Base-by-base conservation (phyloP, 1,140 invertebrate genomes). In the Diachasma alloeum region DNA sequence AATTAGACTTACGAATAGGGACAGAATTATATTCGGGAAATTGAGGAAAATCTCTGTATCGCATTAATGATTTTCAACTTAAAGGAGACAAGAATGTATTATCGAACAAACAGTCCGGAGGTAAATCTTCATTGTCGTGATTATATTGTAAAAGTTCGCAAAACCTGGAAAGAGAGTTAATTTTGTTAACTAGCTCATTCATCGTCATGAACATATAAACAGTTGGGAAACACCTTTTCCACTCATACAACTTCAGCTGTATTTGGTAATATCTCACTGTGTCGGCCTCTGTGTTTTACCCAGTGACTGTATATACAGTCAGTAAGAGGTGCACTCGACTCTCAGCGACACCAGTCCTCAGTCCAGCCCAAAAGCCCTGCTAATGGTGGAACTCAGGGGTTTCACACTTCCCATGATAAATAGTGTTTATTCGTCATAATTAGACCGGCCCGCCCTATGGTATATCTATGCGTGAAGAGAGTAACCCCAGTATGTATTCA, bases 401-500 rank as follows among this genome's bases (percentile, higher is more conserved):
- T 74, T 71, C 74, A 66, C 56, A 26, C 74, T 70, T 77, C 76
- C 39, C 67, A 59, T 80, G 78, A 77, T 77, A 72, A 80, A 80
- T 76, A 66, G 73, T 75, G 75, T 75, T 77, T 80, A 80, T 80
- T 76, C 73, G 74, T 80, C 78, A 80, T 80, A 80, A 80, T 80
- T 80, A 80, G 78, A 56, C 68, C 63, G 24, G 69, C 72, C 56
- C 67, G 66, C 69, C 74, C 26, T 74, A 48, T 26, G 48, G 42
- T 39, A 24, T 56, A 75, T 46, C 36, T 42, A 69, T 37, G 26
- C 73, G 68, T 66, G 68, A 31, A 46, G 48, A 36, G 39, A 46
- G 46, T 36, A 36, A 56, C 17, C 36, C 13, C 37, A 13, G 48
- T 76, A 53, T 70, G 74, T 66, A 53, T 17, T 26, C 59, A 39